Base-by-base conservation (phyloP, 2,113 vertebrate genomes). In the Azemiops feae region DNA sequence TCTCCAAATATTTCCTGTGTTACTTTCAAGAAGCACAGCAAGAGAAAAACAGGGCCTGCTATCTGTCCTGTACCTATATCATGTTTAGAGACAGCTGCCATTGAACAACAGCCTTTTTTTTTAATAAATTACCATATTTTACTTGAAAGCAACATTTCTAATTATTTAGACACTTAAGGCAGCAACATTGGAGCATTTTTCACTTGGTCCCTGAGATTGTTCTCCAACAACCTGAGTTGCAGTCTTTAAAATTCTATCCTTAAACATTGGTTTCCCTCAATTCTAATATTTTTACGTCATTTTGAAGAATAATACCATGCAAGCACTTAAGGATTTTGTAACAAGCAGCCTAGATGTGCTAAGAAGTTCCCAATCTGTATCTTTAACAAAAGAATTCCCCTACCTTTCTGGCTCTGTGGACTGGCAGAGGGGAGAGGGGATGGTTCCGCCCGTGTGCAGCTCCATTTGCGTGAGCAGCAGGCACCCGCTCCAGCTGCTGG, bases 1-100 rank as follows among this genome's bases (percentile, higher is more conserved):
- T 86, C 12, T 89, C 45, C 86, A 60, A 12, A 34, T 94, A 89
- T 96, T 96, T 96, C 89, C 91, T 93, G 16, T 95, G 81, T 90
- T 95, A 89, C 30, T 96, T 54, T 14, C 92, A 89, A 64, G 91
- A 52, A 30, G 7, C 87, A 91, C 0, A 92, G 45, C 23, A 34
- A 96, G 91, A 2, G 0, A 69, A 89, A 93, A 87, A 57, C 39
- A 88, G 20, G 5, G 34, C 1, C 25, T 14, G 30, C 39, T 92
- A 47, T 55, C 34, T 88, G 50, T 7, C 0, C 0, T 55, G 20
- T 34, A 89, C n/a, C 12, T 34, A 2, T 22, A 89, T 0, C 0
- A 23, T 4, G 3, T 0, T 60, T 92, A 92, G 1, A 10, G 88
- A 34, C 34, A 85, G 39, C 39, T 25, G 23, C 85, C 39, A 89